phyloP scores from a whole-genome alignment of 1,140 invertebrate genomes.

The Lucilia sericata region DNA sequence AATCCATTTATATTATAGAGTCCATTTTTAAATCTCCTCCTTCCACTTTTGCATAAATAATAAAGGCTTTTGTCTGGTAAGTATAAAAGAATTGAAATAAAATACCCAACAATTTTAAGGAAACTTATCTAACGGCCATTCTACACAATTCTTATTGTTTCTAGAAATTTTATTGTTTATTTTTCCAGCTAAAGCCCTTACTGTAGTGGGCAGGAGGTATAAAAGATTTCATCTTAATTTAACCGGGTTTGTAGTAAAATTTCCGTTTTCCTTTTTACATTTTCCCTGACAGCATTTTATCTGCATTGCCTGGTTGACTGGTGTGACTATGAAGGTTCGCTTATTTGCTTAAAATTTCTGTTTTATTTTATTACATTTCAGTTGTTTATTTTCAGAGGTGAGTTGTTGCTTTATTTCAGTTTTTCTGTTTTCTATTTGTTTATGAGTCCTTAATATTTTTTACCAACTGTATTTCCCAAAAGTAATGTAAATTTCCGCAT shows the following conservation, averaged over 20 bases:
- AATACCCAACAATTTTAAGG: background rate
- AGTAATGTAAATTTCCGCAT: constrained; percentile 23
- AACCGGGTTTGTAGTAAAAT: background rate
- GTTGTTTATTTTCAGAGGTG: background rate
- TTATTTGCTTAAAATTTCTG: background rate
- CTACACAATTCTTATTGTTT: background rate
- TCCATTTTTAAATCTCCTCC: background rate
- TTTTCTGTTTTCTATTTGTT: background rate
- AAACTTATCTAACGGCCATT: background rate
- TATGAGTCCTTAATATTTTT: background rate
- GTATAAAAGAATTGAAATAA: background rate
- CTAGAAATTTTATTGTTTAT: background rate
- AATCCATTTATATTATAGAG: background rate
- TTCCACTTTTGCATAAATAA: background rate
- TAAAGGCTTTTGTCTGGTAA: background rate
- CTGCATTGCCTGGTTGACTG: background rate
- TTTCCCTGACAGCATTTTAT: background rate
- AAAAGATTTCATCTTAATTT: background rate
- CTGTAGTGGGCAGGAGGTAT: no score
- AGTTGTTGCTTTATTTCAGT: background rate
- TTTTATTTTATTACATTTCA: background rate
- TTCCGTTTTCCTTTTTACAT: background rate
- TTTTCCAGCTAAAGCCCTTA: background rate
- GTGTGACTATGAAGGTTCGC: background rate
- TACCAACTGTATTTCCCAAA: background rate